Percentiles rank a stretch among this genome's conserved stretches.
phyloP scores from a whole-genome alignment of 2,113 vertebrate genomes.

The Leucopsar rothschildi region DNA sequence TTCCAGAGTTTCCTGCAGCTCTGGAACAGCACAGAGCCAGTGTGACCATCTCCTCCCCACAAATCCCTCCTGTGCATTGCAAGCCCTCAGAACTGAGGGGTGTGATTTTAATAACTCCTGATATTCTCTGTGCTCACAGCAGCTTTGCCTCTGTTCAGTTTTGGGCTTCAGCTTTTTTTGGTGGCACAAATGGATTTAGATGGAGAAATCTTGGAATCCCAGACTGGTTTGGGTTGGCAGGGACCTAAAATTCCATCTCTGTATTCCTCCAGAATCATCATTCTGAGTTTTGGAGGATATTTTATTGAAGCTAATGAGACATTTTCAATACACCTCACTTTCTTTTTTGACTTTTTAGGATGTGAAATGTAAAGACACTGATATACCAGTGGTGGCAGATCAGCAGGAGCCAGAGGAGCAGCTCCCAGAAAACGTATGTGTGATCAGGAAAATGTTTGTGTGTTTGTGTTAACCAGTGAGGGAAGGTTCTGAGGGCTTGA shows the following conservation, averaged over 20 bases:
- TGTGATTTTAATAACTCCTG: neutral
- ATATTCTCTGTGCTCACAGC: neutral
- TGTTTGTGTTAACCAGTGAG: neutral
- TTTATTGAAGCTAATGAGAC: neutral
- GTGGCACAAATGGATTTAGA: neutral
- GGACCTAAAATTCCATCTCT: fast-evolving
- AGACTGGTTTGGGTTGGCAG: neutral
- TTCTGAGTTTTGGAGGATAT: neutral
- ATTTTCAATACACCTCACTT: neutral
- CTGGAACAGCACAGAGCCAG: neutral
- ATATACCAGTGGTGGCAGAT: neutral
- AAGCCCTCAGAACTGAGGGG: neutral
- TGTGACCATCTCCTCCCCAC: neutral
- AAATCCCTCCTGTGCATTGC: neutral
- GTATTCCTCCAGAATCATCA: neutral
- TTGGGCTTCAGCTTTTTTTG: neutral
- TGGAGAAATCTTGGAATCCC: neutral
- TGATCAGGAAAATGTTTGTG: neutral
- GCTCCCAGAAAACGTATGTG: constrained; percentile 41
- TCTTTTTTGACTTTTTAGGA: constrained; percentile 28
- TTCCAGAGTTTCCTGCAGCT: neutral
- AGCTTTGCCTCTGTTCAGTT: neutral
- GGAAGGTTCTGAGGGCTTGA: neutral
- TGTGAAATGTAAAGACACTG: constrained; percentile 7
- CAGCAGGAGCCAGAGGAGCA: constrained; percentile 43